phyloP scores from a whole-genome alignment of 2,888 invertebrate genomes.

The Leptogaster cylindrica region DNA sequence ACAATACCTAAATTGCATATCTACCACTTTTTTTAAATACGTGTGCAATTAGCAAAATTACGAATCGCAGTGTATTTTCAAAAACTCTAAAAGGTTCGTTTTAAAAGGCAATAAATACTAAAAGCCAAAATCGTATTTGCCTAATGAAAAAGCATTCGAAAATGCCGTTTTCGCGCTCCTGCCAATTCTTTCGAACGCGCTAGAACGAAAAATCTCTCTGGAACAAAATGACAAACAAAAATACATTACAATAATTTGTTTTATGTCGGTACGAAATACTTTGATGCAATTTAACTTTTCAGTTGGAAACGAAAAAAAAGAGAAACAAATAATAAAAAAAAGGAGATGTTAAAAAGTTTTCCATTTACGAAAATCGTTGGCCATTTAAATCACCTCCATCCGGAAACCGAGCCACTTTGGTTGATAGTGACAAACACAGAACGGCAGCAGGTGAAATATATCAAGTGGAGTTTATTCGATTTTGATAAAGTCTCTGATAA shows the following conservation, averaged over 20 bases:
- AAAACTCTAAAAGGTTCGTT: too few relatives aligned
- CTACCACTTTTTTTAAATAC: too few relatives aligned
- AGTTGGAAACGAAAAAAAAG: background rate
- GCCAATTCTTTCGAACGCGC: conserved; percentile 16
- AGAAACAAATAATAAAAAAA: too few relatives aligned
- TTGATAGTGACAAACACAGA: background rate
- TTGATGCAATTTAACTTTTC: conserved; percentile 27
- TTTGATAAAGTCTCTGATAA: conserved; percentile 47
- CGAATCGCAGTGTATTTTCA: too few relatives aligned
- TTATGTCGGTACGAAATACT: conserved; percentile 15
- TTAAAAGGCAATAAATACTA: conserved; percentile 20
- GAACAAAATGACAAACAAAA: conserved; percentile 13
- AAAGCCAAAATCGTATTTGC: conserved; percentile 26
- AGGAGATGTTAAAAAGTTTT: conserved; percentile 4
- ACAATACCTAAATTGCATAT: too few relatives aligned
- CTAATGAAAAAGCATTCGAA: conserved; percentile 14
- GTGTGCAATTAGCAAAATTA: too few relatives aligned
- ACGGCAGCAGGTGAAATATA: conserved; percentile 40
- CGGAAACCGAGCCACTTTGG: background rate
- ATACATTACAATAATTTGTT: conserved; percentile 37
- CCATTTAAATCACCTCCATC: conserved; percentile 21
- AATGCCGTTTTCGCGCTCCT: conserved; percentile 26
- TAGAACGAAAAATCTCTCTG: conserved; percentile 16
- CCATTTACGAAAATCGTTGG: background rate
- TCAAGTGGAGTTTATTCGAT: conserved; percentile 45